Evolutionary conservation across 2,113 vertebrate genomes (phyloP).

Genomic region (Alectura lathami): DNA sequence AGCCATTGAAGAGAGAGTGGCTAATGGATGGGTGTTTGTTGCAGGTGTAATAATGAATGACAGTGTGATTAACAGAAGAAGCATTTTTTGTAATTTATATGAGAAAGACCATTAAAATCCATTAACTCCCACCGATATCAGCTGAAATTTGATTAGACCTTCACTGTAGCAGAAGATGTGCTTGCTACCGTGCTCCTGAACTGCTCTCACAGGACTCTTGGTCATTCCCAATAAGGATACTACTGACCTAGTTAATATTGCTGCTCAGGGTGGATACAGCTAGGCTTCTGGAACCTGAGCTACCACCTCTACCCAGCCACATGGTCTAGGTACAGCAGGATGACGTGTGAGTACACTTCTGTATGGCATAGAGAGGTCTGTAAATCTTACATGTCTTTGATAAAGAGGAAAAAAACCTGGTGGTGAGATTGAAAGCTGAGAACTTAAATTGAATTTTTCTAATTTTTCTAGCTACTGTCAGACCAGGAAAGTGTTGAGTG

Average conservation of each 20-base stretch:
- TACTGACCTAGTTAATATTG: neutral
- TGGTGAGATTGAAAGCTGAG: neutral
- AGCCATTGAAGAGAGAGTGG: neutral
- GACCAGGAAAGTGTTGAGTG: neutral
- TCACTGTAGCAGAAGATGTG: rapidly evolving
- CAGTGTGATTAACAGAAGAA: neutral
- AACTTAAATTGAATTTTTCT: neutral
- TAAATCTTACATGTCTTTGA: neutral
- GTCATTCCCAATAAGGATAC: neutral
- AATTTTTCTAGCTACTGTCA: neutral
- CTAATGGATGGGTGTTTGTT: neutral
- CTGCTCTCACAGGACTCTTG: neutral
- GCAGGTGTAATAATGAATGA: neutral
- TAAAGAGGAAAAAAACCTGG: neutral
- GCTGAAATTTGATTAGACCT: neutral
- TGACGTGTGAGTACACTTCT: neutral
- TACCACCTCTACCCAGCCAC: neutral
- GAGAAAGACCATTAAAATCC: neutral
- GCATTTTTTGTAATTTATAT: neutral
- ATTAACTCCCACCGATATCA: neutral
- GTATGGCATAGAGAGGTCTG: neutral
- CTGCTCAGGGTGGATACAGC: neutral
- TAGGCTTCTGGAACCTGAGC: neutral
- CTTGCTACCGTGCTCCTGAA: neutral
- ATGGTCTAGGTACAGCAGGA: neutral